Evolutionary conservation across 2,888 invertebrate genomes (phyloP).

Genomic region (Phengaris arion): DNA sequence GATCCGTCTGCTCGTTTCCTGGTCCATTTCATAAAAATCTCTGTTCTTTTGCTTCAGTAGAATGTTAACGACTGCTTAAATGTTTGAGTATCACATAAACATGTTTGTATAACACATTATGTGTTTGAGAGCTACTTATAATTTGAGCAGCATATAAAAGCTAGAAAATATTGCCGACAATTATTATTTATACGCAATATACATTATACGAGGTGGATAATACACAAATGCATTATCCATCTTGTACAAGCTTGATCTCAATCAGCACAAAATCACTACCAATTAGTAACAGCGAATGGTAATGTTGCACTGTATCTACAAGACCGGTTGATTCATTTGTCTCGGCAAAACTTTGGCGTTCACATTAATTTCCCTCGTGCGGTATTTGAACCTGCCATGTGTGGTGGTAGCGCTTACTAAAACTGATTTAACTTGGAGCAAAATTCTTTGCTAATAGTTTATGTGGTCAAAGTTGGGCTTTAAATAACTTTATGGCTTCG

Average conservation of each 20-base stretch:
- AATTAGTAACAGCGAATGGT: constrained; percentile 27
- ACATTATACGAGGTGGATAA: not conserved
- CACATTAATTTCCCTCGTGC: constrained; percentile 19
- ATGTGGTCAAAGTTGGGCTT: not conserved
- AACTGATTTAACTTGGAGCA: constrained; percentile 15
- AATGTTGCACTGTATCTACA: constrained; percentile 23
- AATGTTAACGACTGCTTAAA: too few species aligned
- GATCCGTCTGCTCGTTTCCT: too few species aligned
- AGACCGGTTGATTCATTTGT: constrained; percentile 24
- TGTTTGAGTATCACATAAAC: too few species aligned
- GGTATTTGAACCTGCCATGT: constrained; percentile 13
- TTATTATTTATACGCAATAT: too few species aligned
- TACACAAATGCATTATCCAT: not conserved
- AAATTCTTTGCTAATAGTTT: not conserved
- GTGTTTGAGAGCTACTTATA: too few species aligned
- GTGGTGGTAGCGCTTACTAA: constrained; percentile 10
- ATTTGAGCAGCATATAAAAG: too few species aligned
- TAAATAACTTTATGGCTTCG: not conserved
- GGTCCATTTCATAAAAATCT: too few species aligned
- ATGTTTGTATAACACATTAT: too few species aligned
- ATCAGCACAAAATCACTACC: constrained; percentile 26
- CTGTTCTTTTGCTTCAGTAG: too few species aligned
- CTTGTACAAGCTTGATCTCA: constrained; percentile 10
- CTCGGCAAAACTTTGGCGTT: constrained; percentile 25
- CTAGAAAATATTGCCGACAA: too few species aligned